Conservation (phyloP, 2,113 vertebrate species). For the Smithornis capensis region DNA sequence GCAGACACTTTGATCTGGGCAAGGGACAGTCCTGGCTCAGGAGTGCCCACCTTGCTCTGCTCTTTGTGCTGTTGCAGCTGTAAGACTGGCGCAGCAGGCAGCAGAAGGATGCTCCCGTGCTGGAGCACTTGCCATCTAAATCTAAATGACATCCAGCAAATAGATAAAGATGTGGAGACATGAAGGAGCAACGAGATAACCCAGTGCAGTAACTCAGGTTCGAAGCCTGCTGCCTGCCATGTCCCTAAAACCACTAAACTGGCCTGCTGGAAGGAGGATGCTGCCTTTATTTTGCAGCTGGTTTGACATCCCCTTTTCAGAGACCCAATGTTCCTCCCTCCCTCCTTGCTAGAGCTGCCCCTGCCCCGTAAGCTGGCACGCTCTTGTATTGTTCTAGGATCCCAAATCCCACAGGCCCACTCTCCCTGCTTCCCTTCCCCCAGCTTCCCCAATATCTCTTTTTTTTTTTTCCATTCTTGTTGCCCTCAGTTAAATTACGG, state of each 20-base stretch:
- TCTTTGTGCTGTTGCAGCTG: background rate
- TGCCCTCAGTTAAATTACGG: conserved; percentile 22
- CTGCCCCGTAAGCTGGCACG: background rate
- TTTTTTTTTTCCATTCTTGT: background rate
- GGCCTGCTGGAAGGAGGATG: background rate
- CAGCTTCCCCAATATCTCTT: background rate
- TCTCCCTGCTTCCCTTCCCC: conserved; percentile 3
- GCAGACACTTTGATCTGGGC: background rate
- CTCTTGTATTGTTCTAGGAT: background rate
- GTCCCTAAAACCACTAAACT: background rate
- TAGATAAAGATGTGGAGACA: background rate
- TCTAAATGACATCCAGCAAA: background rate
- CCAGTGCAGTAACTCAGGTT: background rate
- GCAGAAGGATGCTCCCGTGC: background rate
- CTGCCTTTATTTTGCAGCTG: background rate
- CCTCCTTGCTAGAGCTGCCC: background rate
- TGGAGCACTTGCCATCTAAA: background rate
- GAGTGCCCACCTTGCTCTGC: background rate
- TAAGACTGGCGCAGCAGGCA: background rate
- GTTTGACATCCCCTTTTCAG: background rate
- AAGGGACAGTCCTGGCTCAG: background rate
- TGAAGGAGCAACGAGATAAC: background rate
- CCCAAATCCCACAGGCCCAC: background rate
- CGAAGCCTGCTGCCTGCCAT: background rate
- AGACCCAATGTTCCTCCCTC: background rate